These are phyloP conservation scores for Nemapogon koenigi DNA, from an alignment of 2,888 invertebrate species.

Conservation along the genomic window DNA sequence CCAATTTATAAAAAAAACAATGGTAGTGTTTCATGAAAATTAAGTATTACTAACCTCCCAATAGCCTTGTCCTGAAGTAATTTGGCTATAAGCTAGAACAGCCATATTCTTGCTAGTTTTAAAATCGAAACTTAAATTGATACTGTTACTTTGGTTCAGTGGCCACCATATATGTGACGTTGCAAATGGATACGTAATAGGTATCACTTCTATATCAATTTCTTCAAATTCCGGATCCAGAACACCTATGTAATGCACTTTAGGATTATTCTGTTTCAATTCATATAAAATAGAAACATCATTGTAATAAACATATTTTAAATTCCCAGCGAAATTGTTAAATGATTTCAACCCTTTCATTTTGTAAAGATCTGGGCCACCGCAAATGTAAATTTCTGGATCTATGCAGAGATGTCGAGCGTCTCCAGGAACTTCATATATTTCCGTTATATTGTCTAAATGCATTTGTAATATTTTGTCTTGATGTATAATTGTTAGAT, in stretches of 20 bases:
- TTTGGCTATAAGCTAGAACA: constrained; percentile 85
- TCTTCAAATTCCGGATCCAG: constrained; percentile 85
- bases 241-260: constrained; percentile 81
- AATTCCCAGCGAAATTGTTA: constrained; percentile 87
- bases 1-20: not conserved
- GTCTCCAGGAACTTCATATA: constrained; percentile 74
- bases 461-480: constrained; percentile 75
- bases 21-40: not conserved
- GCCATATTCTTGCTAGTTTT: constrained; percentile 85
- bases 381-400: constrained; percentile 92
- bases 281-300: constrained; percentile 91
- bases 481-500: constrained; percentile 84
- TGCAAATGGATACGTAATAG: constrained; percentile 90
- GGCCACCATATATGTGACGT: constrained; percentile 93
- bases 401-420: constrained; percentile 83
- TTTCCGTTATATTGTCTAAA: constrained; percentile 75
- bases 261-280: constrained; percentile 82
- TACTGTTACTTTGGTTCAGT: constrained; percentile 72
- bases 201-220: constrained; percentile 84
- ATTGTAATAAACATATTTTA: constrained; percentile 93
- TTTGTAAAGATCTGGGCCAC: constrained; percentile 84
- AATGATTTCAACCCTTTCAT: constrained; percentile 82
- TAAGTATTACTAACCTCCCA: constrained; percentile 75
- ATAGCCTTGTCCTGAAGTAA: constrained; percentile 77
- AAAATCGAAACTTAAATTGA: constrained; percentile 85